Base-by-base conservation (phyloP, 2,888 invertebrate species). In the Amorpha juglandis region DNA sequence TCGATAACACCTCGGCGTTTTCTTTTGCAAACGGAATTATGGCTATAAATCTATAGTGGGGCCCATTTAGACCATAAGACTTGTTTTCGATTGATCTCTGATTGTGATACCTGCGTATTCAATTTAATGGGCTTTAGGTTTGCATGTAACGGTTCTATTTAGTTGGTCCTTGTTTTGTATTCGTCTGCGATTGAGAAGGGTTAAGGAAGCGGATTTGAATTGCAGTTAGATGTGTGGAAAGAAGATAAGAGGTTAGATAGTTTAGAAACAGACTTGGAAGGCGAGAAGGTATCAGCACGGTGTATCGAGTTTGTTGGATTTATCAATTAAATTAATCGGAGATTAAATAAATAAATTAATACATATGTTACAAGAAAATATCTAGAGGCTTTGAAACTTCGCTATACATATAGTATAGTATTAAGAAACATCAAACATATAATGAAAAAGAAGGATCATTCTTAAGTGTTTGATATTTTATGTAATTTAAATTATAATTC, bases 1-100 rank as follows among this genome's bases (percentile, higher is more conserved):
- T 88, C 89, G 92, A 91, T 92, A 92, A 88, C 90, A 90, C 91
- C 88, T 88, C 84, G 90, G 81, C 89, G 88, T 91, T 91, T 91
- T 91, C 88, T 92, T 91, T 91, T 88, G 87, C 87, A 87, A 82
- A 80, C 82, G 80, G 87, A 86, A 91, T 92, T 91, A 90, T 89
- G 84, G 89, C 81, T 75, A 92, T 92, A 92, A 92, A 92, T 92
- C 84, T 84, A 78, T 78, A 74, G 74, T 33, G 76, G 78, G 78
- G 77, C 74, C 78, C 79, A 78, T 86, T 87, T 87, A 86, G 80
- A 87, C 77, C 71, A 70, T 73, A 76, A 84, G 82, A 83, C 76
- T 80, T 70, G 69, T 72, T 70, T 67, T 67, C 68, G 72, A 75
- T 72, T 68, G 63, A 66, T 70, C 47, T 62, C 21, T 35, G 66